A percentile compares a stretch with the other conserved stretches of the same genome.
Evolutionary conservation across 1,140 invertebrate species (phyloP).

Genomic region (Diuraphis noxia): DNA sequence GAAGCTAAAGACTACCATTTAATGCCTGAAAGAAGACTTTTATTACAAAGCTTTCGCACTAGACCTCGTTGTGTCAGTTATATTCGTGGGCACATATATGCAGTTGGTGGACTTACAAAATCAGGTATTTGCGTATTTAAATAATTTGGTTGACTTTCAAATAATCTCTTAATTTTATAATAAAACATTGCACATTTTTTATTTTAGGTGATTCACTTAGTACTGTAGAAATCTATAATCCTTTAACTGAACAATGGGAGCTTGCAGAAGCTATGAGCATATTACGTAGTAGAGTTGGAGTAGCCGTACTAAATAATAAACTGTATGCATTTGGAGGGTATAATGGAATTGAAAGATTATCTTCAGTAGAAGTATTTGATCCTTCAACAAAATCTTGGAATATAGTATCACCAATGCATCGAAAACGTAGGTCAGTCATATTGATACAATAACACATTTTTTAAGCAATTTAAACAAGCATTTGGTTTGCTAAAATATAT

Average conservation of each 20-base stretch:
- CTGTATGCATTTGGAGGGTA: constrained; percentile 78
- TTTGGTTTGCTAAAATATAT: background rate
- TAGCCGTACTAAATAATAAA: constrained; percentile 77
- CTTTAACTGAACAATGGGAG: constrained; percentile 73
- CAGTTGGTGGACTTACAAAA: constrained; percentile 84
- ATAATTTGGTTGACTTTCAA: background rate
- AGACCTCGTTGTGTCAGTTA: constrained; percentile 77
- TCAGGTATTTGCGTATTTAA: constrained; percentile 63
- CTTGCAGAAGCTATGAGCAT: constrained; percentile 85
- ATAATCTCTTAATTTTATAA: background rate
- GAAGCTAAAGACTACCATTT: constrained; percentile 84
- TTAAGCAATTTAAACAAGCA: background rate
- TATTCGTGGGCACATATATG: constrained; percentile 80
- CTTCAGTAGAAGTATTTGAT: constrained; percentile 88
- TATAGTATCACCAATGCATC: constrained; percentile 79
- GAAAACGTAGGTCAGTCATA: constrained; percentile 71
- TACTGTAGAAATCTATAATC: constrained; percentile 86
- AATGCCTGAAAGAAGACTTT: constrained; percentile 77
- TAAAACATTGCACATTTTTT: background rate
- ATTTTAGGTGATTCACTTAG: constrained; percentile 77
- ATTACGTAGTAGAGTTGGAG: constrained; percentile 80
- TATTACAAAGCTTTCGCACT: constrained; percentile 77
- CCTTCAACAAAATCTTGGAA: constrained; percentile 75
- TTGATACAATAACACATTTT: background rate
- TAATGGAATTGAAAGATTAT: constrained; percentile 79